phyloP scores from a whole-genome alignment of 2,113 vertebrate species.

The Periophthalmus modestus region DNA sequence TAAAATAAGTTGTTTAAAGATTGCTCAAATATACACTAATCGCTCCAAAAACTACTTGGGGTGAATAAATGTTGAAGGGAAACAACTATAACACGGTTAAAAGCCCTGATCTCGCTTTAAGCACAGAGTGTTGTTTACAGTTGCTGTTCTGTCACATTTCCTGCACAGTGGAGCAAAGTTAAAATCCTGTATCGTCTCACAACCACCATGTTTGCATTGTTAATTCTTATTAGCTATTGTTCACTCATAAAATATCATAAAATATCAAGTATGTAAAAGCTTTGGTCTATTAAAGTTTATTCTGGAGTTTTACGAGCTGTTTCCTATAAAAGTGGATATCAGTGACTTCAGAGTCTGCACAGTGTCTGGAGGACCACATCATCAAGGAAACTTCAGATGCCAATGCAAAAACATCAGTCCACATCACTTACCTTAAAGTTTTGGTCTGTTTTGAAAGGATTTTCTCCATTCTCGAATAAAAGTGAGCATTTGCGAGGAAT shows the following conservation, averaged over 20 bases:
- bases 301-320: slow-evolving; percentile 50
- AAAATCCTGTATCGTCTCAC: not conserved
- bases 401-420: not conserved
- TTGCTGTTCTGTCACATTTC: too few species aligned
- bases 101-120: too few species aligned
- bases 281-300: slow-evolving; percentile 25
- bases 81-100: too few species aligned
- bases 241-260: not conserved
- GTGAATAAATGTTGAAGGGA: too few species aligned
- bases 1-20: too few species aligned
- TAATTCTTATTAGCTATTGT: not conserved
- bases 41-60: too few species aligned
- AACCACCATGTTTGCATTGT: not conserved
- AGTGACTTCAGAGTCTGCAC: slow-evolving; percentile 48
- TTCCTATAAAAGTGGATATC: slow-evolving; percentile 50
- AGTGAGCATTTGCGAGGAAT: not conserved
- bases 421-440: slow-evolving; percentile 5
- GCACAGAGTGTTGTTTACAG: too few species aligned
- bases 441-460: not conserved
- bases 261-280: not conserved
- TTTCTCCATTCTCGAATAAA: not conserved
- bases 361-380: slow-evolving; percentile 1
- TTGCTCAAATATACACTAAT: too few species aligned
- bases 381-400: slow-evolving; percentile 5
- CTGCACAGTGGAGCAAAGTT: not conserved